A percentile compares a stretch with the other conserved stretches of the same genome.
These are phyloP conservation scores for Lycocorax pyrrhopterus DNA, from an alignment of 2,113 vertebrate species.

Conservation along the genomic window DNA sequence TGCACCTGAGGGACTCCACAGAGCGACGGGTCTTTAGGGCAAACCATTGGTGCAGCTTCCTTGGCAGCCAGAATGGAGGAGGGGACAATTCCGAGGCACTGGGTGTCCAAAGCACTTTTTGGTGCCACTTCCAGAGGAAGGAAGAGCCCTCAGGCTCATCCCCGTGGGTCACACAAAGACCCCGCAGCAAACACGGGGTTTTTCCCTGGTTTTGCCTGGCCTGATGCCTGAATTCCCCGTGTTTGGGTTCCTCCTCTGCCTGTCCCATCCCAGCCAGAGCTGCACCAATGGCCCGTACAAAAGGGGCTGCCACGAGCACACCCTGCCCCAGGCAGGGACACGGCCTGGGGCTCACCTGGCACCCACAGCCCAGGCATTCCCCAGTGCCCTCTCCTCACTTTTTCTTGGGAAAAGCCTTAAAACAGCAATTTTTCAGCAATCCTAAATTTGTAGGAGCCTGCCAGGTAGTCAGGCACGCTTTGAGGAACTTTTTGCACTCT, in stretches of 20 bases:
- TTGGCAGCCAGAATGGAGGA: background rate
- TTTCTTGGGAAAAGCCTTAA: background rate
- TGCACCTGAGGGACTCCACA: background rate
- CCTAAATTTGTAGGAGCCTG: background rate
- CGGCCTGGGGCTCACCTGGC: background rate
- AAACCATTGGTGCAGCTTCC: conserved; percentile 56
- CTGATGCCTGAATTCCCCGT: background rate
- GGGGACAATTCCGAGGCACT: background rate
- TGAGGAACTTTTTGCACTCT: background rate
- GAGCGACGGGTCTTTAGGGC: background rate
- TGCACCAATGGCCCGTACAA: conserved; percentile 50
- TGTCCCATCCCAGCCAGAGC: background rate
- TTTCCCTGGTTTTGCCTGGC: background rate
- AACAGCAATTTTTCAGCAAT: background rate
- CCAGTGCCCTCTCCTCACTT: background rate
- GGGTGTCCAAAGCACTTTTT: background rate
- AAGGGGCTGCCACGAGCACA: conserved; percentile 27
- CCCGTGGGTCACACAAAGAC: background rate
- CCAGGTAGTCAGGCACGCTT: background rate
- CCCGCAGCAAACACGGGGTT: rapidly evolving
- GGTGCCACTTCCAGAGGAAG: background rate
- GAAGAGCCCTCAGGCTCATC: background rate
- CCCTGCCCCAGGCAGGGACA: background rate
- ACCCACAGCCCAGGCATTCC: background rate
- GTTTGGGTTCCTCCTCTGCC: background rate